Evolutionary conservation across 2,888 invertebrate genomes (phyloP).

Genomic region (Salticus scenicus): DNA sequence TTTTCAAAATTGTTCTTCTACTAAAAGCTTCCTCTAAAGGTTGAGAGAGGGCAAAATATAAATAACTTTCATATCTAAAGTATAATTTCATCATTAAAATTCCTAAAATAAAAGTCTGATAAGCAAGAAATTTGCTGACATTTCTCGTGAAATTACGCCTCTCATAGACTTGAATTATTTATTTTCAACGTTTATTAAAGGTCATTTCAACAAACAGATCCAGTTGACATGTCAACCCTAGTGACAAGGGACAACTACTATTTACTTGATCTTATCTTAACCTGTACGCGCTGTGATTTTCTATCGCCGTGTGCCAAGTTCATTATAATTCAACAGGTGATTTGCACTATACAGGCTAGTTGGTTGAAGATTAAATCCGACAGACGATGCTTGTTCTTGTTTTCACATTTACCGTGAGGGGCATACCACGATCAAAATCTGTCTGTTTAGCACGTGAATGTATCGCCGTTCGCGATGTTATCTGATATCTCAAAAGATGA

Average conservation of each 20-base stretch:
- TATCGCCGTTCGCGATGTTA: too few relatives aligned
- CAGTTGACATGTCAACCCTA: background rate
- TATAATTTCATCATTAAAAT: too few relatives aligned
- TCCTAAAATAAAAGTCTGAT: too few relatives aligned
- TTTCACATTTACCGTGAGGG: background rate
- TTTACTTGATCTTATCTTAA: background rate
- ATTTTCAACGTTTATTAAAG: background rate
- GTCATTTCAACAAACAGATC: background rate
- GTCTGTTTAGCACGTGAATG: background rate
- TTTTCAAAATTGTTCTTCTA: too few relatives aligned
- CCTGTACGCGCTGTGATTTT: background rate
- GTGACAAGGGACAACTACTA: slow-evolving; percentile 8
- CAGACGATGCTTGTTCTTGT: background rate
- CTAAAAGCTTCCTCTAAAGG: too few relatives aligned
- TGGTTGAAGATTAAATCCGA: background rate
- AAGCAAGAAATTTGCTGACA: too few relatives aligned
- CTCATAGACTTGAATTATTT: too few relatives aligned
- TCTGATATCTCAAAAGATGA: too few relatives aligned
- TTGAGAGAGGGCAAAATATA: too few relatives aligned
- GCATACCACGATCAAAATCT: background rate
- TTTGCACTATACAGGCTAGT: background rate
- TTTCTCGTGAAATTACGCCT: too few relatives aligned
- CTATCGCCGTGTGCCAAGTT: background rate
- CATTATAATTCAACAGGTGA: background rate
- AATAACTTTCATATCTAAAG: too few relatives aligned